Conservation (phyloP, 2,113 vertebrate genomes). For the Leptocoma aspasia region DNA sequence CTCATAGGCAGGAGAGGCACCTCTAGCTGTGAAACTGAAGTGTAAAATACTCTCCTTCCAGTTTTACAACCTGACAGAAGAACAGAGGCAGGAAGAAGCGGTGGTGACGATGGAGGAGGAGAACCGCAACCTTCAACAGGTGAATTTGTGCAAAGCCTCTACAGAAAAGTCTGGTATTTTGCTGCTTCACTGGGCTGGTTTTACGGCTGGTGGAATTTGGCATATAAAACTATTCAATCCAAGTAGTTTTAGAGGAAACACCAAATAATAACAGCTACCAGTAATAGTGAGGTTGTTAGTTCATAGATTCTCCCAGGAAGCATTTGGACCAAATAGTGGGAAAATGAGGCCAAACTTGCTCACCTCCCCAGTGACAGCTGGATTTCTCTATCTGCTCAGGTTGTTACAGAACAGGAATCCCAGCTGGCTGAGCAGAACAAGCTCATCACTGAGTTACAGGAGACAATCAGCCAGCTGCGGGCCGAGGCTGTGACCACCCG, state of each 20-base stretch:
- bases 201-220: background rate
- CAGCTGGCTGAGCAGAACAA: background rate
- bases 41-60: background rate
- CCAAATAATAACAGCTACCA: background rate
- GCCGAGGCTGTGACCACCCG: background rate
- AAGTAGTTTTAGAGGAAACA: background rate
- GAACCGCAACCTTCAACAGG: conserved; percentile 66
- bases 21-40: background rate
- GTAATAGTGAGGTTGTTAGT: background rate
- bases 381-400: background rate
- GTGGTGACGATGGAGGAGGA: conserved; percentile 25
- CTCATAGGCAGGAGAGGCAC: background rate
- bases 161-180: background rate
- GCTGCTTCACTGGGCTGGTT: background rate
- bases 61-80: conserved; percentile 71
- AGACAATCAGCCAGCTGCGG: conserved; percentile 1
- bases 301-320: background rate
- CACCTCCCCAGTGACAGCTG: background rate
- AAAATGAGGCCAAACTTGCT: background rate
- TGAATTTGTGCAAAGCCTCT: background rate
- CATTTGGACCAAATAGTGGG: background rate
- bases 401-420: conserved; percentile 32
- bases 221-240: background rate
- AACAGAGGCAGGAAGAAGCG: conserved; percentile 9
- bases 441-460: background rate